phyloP scores from a whole-genome alignment of 2,797 vertebrate species.

The Melanotaenia boesemani region DNA sequence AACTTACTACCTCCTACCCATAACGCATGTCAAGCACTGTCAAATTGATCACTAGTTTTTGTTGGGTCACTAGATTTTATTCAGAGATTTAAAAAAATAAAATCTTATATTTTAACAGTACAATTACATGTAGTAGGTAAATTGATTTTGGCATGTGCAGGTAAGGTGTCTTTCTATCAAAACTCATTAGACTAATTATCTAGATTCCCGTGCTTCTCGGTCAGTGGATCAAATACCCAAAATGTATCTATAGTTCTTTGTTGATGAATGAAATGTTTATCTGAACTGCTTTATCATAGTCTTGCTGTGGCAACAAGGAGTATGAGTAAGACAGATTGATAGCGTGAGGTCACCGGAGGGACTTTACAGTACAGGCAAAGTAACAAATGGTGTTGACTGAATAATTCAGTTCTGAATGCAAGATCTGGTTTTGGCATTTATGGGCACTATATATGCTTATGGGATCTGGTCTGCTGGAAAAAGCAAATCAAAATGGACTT shows the following conservation, averaged over 20 bases:
- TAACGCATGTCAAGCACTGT: too few species aligned
- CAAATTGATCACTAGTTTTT: too few species aligned
- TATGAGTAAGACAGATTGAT: slow-evolving; percentile 21
- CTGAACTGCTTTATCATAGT: not conserved
- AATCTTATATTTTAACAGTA: not conserved
- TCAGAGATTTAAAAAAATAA: not conserved
- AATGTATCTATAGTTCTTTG: not conserved
- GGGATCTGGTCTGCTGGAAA: slow-evolving; percentile 29
- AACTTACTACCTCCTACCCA: too few species aligned
- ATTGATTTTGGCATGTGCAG: not conserved
- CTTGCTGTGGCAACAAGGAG: slow-evolving; percentile 7
- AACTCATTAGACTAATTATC: not conserved
- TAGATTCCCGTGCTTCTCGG: not conserved
- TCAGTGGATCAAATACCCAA: not conserved
- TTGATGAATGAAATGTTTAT: slow-evolving; percentile 5
- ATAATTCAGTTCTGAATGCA: slow-evolving; percentile 70
- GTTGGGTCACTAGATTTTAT: not conserved
- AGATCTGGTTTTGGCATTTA: slow-evolving; percentile 56
- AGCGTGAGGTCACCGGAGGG: slow-evolving; percentile 45
- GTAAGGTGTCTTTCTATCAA: not conserved
- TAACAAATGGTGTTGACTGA: slow-evolving; percentile 70
- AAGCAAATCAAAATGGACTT: slow-evolving; percentile 46
- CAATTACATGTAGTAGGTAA: not conserved
- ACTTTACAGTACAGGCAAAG: slow-evolving; percentile 58
- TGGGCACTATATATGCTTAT: slow-evolving; percentile 25